Percentiles rank a stretch among this genome's conserved stretches.
phyloP scores from a whole-genome alignment of 2,113 vertebrate genomes.

The Mustelus asterias region DNA sequence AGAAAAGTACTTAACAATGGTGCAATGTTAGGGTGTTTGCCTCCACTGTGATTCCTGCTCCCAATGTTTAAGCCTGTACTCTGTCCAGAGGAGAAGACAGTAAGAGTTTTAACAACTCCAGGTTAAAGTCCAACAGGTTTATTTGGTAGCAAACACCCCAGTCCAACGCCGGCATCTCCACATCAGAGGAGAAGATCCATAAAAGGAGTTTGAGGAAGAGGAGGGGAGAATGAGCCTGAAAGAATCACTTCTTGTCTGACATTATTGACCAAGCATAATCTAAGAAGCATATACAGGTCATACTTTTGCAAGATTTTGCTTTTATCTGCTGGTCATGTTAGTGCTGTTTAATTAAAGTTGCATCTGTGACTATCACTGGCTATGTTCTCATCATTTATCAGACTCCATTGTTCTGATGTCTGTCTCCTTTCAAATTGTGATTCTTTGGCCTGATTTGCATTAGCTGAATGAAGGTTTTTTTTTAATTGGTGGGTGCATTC shows the following conservation, averaged over 20 bases:
- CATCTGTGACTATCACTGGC: too few relatives aligned
- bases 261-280: neutral
- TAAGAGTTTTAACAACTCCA: too few relatives aligned
- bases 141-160: too few relatives aligned
- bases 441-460: neutral
- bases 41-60: neutral
- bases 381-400: neutral
- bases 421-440: neutral
- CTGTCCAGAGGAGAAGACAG: neutral
- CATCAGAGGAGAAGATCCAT: neutral
- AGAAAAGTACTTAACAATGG: neutral
- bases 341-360: neutral
- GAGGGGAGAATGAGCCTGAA: neutral
- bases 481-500: neutral
- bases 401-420: neutral
- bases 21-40: neutral
- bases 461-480: neutral
- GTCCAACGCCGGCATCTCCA: too few relatives aligned
- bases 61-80: neutral
- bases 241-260: neutral
- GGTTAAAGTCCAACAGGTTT: too few relatives aligned
- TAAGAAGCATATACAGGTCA: neutral
- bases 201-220: neutral
- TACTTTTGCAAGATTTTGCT: neutral
- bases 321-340: neutral